Conservation (phyloP, 2,888 invertebrate genomes). For the Heliconius erato region DNA sequence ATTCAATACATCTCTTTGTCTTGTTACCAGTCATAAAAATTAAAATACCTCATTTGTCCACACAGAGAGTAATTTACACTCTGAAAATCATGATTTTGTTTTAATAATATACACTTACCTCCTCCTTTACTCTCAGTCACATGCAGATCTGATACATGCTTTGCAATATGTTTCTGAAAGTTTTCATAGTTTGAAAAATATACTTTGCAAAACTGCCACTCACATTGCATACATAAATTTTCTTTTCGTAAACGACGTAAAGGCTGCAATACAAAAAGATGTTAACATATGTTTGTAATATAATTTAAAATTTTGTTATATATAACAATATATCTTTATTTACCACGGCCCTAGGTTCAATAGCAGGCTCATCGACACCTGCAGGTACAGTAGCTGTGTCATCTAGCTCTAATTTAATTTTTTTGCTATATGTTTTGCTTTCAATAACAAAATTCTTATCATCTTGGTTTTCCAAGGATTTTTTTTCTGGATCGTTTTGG, state of each 20-base stretch:
- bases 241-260: conserved; percentile 63
- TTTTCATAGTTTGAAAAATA: conserved; percentile 71
- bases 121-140: conserved; percentile 63
- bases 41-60: too few relatives aligned
- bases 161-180: conserved; percentile 86
- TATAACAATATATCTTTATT: conserved; percentile 42
- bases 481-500: conserved; percentile 73
- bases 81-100: too few relatives aligned
- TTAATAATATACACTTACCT: conserved; percentile 57
- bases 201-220: conserved; percentile 85
- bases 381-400: conserved; percentile 74
- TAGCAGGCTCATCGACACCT: conserved; percentile 67
- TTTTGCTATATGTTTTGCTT: conserved; percentile 74
- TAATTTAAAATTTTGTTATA: background rate
- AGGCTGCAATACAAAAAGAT: conserved; percentile 62
- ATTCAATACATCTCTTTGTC: too few relatives aligned
- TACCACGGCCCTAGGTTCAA: conserved; percentile 72
- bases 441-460: conserved; percentile 79
- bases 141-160: conserved; percentile 81
- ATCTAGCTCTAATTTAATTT: conserved; percentile 72
- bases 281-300: background rate
- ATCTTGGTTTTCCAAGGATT: conserved; percentile 71
- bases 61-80: too few relatives aligned
- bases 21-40: too few relatives aligned
- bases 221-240: conserved; percentile 78